These are phyloP conservation scores for Therioaphis trifolii DNA, from an alignment of 2,888 invertebrate genomes.

Conservation along the genomic window DNA sequence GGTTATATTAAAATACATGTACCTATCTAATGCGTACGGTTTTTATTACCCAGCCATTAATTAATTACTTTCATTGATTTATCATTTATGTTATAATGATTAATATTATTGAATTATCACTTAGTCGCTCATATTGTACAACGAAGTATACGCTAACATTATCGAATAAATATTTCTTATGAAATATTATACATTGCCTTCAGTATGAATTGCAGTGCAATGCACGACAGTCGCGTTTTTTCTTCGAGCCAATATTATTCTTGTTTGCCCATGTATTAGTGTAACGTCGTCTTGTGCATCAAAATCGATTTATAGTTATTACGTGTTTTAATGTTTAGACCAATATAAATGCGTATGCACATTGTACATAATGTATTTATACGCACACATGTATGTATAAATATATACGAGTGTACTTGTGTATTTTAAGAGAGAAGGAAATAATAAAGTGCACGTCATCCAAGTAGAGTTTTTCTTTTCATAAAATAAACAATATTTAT, in stretches of 20 bases:
- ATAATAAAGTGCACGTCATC: constrained; percentile 44
- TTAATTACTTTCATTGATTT: constrained; percentile 39
- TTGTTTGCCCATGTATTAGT: constrained; percentile 20
- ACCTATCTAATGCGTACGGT: neutral
- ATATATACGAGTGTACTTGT: neutral
- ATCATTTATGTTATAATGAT: constrained; percentile 13
- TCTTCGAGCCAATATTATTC: constrained; percentile 32
- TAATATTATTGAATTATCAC: constrained; percentile 46
- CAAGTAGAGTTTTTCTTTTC: constrained; percentile 46
- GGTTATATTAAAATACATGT: neutral
- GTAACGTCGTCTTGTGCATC: constrained; percentile 41
- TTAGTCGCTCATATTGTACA: constrained; percentile 14
- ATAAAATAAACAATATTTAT: constrained; percentile 53
- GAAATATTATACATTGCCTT: constrained; percentile 46
- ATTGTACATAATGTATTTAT: neutral
- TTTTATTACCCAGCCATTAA: constrained; percentile 29
- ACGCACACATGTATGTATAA: neutral
- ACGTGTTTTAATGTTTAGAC: constrained; percentile 47
- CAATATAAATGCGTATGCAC: constrained; percentile 34
- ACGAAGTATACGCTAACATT: constrained; percentile 1
- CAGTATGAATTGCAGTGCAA: constrained; percentile 8
- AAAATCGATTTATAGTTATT: constrained; percentile 59
- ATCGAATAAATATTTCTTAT: constrained; percentile 18
- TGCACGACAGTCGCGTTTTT: constrained; percentile 49
- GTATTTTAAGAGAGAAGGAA: constrained; percentile 2